Evolutionary conservation across 37 sponge, comb jelly and placozoan genomes (phyloP), one percentile per base, ranked within the genome.

Genomic region (Diacarnus erythraeanus): DNA sequence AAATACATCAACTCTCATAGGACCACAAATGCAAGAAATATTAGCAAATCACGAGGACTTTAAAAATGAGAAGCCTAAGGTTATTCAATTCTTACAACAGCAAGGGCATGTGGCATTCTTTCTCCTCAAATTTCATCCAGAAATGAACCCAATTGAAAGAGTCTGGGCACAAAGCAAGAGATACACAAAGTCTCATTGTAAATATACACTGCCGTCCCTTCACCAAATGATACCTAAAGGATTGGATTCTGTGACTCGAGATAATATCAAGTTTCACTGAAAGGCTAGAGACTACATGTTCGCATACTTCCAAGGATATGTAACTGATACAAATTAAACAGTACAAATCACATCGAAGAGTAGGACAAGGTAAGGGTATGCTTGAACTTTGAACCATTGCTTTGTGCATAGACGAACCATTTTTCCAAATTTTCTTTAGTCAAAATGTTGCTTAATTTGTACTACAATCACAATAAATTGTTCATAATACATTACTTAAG

Each of bases 261-360:
- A 82, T 2, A 72, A 60, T 34, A 82, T 82, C 33, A 60, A 30
- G 68, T 74, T 74, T 12, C 43, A 82, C 76, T 82, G 68, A 33
- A 73, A 82, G 23, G 54, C 29, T 8, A 40, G 59, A 40, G 38
- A 69, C 34, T 80, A 80, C 59, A 69, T 70, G 70, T 69, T 68
- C 57, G 80, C 38, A 10, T 80, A 80, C 33, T 34, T 70, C 2
- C 59, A 70, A 36, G 80, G 80, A 12, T n/a, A n/a, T n/a, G n/a
- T n/a, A n/a, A n/a, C n/a, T n/a, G n/a, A n/a, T n/a, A n/a, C n/a
- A n/a, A n/a, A n/a, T n/a, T n/a, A n/a, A n/a, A n/a, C n/a, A n/a
- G n/a, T n/a, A n/a, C n/a, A n/a, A n/a, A n/a, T n/a, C n/a, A n/a
- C n/a, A n/a, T n/a, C n/a, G n/a, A n/a, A n/a, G n/a, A n/a, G n/a